Conservation (phyloP, 1,140 invertebrate species). For the Ericerus pela region DNA sequence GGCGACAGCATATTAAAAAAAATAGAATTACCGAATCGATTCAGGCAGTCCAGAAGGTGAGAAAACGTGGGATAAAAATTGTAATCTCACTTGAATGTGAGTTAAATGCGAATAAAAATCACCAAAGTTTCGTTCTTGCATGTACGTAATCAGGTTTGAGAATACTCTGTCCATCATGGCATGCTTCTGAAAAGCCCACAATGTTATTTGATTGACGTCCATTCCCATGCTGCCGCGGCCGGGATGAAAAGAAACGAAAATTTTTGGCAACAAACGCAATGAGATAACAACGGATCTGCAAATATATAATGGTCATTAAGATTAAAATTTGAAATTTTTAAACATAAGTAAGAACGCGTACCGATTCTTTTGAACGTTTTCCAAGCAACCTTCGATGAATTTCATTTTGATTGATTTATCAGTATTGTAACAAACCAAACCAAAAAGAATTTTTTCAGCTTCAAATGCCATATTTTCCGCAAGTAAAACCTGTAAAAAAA, state of each 20-base stretch:
- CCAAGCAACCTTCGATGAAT: slow-evolving; percentile 85
- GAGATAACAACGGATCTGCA: slow-evolving; percentile 72
- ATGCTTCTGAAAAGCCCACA: slow-evolving; percentile 79
- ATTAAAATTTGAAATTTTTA: slow-evolving; percentile 16
- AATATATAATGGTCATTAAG: slow-evolving; percentile 22
- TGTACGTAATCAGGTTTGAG: slow-evolving; percentile 56
- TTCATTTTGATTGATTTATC: slow-evolving; percentile 77
- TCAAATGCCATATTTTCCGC: slow-evolving; percentile 76
- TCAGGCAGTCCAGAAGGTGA: slow-evolving; percentile 78
- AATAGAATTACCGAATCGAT: slow-evolving; percentile 63
- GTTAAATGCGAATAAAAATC: slow-evolving; percentile 68
- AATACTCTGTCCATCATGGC: slow-evolving; percentile 88
- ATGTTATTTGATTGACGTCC: slow-evolving; percentile 63
- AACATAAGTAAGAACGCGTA: neutral
- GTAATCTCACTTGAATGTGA: slow-evolving; percentile 74
- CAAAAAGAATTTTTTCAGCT: slow-evolving; percentile 79
- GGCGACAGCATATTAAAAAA: neutral
- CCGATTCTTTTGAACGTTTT: slow-evolving; percentile 68
- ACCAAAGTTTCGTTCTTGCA: slow-evolving; percentile 29
- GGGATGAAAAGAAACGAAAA: slow-evolving; percentile 82
- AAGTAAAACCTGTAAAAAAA: slow-evolving; percentile 46
- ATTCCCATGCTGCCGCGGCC: slow-evolving; percentile 50
- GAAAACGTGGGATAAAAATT: slow-evolving; percentile 83
- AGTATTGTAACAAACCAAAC: slow-evolving; percentile 75
- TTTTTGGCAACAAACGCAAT: slow-evolving; percentile 68